Evolutionary conservation across 2,888 invertebrate species (phyloP).

Genomic region (Rhimphoctona megacephalus): DNA sequence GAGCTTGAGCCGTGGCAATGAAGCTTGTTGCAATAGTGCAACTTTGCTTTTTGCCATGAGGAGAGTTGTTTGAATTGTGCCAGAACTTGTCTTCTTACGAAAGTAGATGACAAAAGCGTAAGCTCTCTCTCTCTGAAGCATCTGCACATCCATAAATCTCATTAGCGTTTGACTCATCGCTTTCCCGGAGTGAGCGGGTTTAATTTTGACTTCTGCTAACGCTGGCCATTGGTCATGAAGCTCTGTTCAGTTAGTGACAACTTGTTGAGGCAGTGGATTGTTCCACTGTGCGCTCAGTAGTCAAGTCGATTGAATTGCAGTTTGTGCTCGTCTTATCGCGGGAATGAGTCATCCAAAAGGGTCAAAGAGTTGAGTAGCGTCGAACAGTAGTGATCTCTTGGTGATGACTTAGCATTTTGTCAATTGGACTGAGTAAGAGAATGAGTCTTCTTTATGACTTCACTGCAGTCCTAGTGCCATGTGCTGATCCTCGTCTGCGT

Average conservation of each 20-base stretch:
- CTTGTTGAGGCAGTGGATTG: conserved; percentile 28
- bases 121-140: conserved; percentile 36
- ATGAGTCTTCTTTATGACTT: neutral
- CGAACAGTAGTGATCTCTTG: neutral
- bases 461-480: neutral
- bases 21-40: conserved; percentile 29
- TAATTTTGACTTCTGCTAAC: neutral
- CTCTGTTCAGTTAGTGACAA: conserved; percentile 4
- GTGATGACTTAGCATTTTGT: neutral
- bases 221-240: neutral
- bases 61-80: neutral
- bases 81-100: neutral
- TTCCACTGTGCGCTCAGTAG: conserved; percentile 21
- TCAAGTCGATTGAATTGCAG: conserved; percentile 28
- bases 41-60: conserved; percentile 33
- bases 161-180: neutral
- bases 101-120: conserved; percentile 45
- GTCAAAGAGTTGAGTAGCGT: conserved; percentile 13
- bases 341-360: conserved; percentile 49
- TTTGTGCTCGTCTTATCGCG: conserved; percentile 31
- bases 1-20: conserved; percentile 35
- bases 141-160: conserved; percentile 42
- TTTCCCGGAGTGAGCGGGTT: neutral
- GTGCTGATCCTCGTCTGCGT: no score
- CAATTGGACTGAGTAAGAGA: neutral